phyloP scores from a whole-genome alignment of 1,140 invertebrate species.

The Leptonema lineaticorne region DNA sequence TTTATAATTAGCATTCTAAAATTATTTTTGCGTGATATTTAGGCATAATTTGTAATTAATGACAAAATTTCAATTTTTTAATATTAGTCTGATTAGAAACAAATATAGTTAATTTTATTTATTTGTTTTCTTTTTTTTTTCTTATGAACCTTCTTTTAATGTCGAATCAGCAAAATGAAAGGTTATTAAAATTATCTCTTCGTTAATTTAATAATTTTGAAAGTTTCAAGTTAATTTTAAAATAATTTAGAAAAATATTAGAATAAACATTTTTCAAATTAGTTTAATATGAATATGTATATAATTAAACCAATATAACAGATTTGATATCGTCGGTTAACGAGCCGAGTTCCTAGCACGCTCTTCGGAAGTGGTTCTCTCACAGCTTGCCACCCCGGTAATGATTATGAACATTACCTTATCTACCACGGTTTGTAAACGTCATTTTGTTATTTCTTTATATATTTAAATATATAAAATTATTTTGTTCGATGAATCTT shows the following conservation, averaged over 20 bases:
- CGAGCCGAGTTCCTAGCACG: slow-evolving; percentile 25
- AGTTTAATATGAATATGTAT: not conserved
- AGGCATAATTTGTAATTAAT: too few species aligned
- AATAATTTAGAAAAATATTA: too few species aligned
- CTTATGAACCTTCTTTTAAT: too few species aligned
- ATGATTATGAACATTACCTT: slow-evolving; percentile 26
- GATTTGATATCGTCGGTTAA: slow-evolving; percentile 12
- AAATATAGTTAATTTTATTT: too few species aligned
- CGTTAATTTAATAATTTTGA: not conserved
- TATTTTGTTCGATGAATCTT: not conserved
- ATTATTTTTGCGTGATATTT: too few species aligned
- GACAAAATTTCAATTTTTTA: too few species aligned
- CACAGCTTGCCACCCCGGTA: slow-evolving; percentile 9
- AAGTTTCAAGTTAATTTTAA: not conserved
- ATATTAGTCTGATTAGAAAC: too few species aligned
- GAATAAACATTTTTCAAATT: too few species aligned
- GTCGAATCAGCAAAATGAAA: too few species aligned
- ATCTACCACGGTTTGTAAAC: slow-evolving; percentile 17
- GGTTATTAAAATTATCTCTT: not conserved
- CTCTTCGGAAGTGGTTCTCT: slow-evolving; percentile 19
- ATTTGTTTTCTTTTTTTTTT: too few species aligned
- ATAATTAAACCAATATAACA: not conserved
- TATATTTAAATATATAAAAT: not conserved
- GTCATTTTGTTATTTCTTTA: not conserved
- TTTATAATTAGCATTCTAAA: too few species aligned